Conservation (phyloP, 2,113 vertebrate genomes). For the Phalacrocorax aristotelis region DNA sequence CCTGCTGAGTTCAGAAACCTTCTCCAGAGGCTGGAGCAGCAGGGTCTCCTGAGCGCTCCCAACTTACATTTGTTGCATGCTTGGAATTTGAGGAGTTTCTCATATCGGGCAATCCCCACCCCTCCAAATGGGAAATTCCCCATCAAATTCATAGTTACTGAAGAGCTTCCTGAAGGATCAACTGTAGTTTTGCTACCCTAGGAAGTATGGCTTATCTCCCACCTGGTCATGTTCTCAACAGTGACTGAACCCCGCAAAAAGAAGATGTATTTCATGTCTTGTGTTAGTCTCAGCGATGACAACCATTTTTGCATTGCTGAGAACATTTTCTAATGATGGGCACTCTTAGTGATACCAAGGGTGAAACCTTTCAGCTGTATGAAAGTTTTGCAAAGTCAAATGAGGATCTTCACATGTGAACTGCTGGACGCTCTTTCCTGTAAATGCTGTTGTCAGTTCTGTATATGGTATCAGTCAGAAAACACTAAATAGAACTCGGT, state of each 20-base stretch:
- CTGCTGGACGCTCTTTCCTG: not conserved
- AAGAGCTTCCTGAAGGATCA: not conserved
- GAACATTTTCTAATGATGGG: not conserved
- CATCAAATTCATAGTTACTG: not conserved
- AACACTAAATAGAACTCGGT: not conserved
- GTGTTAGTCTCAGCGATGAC: not conserved
- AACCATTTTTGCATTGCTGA: not conserved
- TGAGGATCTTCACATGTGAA: not conserved
- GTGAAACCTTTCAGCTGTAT: not conserved
- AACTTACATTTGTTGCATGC: not conserved
- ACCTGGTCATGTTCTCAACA: not conserved
- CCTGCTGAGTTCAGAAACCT: not conserved
- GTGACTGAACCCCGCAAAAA: not conserved
- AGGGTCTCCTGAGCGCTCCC: not conserved
- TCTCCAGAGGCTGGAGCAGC: not conserved
- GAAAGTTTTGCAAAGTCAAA: not conserved
- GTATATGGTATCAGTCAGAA: not conserved
- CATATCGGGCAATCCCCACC: rapidly evolving
- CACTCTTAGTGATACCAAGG: not conserved
- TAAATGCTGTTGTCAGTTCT: not conserved
- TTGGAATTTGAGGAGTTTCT: not conserved
- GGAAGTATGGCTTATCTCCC: not conserved
- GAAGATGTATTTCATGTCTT: not conserved
- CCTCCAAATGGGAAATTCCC: not conserved
- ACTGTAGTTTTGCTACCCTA: not conserved